Evolutionary conservation across 2,888 invertebrate species (phyloP), one percentile per base, ranked within the genome.

Genomic region (Petrolisthes cinctipes): DNA sequence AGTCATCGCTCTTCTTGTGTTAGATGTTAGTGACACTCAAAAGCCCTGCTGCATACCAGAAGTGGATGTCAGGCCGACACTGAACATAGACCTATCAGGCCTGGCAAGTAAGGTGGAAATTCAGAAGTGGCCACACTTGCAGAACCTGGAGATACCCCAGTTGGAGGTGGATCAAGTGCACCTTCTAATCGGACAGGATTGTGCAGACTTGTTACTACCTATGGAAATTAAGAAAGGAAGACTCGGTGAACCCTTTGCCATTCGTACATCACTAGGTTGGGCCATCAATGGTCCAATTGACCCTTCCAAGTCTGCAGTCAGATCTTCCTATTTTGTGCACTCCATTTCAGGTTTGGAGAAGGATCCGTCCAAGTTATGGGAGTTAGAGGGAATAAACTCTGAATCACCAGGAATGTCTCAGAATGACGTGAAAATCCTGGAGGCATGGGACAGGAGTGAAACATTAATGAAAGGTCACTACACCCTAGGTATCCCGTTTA

Each of bases 61-160:
- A 80, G 85, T 79, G 61, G 61, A n/a, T 68, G 85, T 66, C 56
- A 85, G 80, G 23, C 79, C 85, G n/a, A 85, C 11, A 11, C 78
- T 85, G 61, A 85, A 79, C 53, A 85, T 78, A 53, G 85, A 85
- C 61, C 17, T 85, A 5, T 85, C 68, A 14, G 68, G 66, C 11
- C 53, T 66, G 79, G 37, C 78, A 85, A 85, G 53, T 56, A 78
- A 0, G n/a, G 51, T 83, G 54, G 83, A 71, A 5, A 54, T 73
- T 56, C 23, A 83, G 83, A 75, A 37, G 37, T 83, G 56, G 83
- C 73, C 76, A 54, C 11, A 73, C 9, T 37, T 81, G 17, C 17
- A 61, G 20, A 66, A 56, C 20, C 17, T 81, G 53, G 61, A 57
- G 11, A 6, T 81, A 66, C 82, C 82, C 4, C 56, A 81, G 17